Percentiles rank a stretch among this genome's conserved stretches.
phyloP scores from a whole-genome alignment of 2,888 invertebrate species.

The Vannuccia rotundouncinata region DNA sequence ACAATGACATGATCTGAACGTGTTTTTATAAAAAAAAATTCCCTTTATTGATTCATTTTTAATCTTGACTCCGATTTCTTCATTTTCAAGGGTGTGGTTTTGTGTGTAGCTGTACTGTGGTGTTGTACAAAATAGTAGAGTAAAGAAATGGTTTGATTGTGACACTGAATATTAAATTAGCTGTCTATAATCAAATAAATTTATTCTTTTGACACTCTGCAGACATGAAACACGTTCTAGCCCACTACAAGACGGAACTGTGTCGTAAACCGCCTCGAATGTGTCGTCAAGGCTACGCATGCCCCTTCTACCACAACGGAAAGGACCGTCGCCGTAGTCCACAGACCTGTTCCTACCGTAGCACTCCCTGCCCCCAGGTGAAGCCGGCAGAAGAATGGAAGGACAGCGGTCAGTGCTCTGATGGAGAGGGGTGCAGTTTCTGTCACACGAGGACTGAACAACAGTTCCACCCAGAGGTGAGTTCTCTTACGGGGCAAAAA shows the following conservation, averaged over 20 bases:
- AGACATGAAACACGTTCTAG: constrained; percentile 95
- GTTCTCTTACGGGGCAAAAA: not conserved
- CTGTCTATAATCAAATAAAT: too few relatives aligned
- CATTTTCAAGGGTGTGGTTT: too few relatives aligned
- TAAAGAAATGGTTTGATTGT: too few relatives aligned
- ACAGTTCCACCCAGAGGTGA: constrained; percentile 89
- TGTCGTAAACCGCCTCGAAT: constrained; percentile 93
- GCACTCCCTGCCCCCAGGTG: constrained; percentile 95
- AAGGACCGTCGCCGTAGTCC: constrained; percentile 85
- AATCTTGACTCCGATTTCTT: too few relatives aligned
- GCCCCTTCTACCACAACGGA: constrained; percentile 97
- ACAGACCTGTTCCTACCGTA: constrained; percentile 78
- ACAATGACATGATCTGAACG: too few relatives aligned
- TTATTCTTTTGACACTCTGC: too few relatives aligned
- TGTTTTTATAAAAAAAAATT: too few relatives aligned
- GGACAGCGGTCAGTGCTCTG: constrained; percentile 91
- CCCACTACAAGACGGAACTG: constrained; percentile 95
- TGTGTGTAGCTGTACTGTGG: too few relatives aligned
- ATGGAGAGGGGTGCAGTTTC: constrained; percentile 87
- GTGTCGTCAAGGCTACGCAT: constrained; percentile 98
- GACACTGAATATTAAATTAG: too few relatives aligned
- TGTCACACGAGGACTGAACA: constrained; percentile 98
- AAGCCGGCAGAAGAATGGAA: constrained; percentile 97
- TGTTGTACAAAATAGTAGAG: too few relatives aligned
- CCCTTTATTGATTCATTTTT: too few relatives aligned